Conservation (phyloP, 2,888 invertebrate genomes). For the Pandemis heparana region DNA sequence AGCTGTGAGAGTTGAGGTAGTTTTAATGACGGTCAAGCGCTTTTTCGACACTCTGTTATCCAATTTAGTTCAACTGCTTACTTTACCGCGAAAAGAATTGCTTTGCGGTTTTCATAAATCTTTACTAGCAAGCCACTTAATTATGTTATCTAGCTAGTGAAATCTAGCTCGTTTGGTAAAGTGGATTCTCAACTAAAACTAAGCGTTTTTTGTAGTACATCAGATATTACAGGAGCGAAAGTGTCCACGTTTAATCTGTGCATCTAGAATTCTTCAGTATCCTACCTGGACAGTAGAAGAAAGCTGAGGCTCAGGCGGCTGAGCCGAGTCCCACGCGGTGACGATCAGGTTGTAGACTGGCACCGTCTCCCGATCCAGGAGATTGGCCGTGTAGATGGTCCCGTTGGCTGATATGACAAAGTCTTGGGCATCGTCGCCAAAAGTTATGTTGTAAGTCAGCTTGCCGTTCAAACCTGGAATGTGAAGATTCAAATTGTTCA, state of each 20-base stretch:
- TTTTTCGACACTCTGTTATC: background rate
- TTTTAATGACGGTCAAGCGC: conserved; percentile 14
- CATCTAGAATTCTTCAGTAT: background rate
- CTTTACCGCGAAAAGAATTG: background rate
- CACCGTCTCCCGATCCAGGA: conserved; percentile 93
- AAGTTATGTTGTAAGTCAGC: conserved; percentile 92
- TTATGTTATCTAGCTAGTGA: background rate
- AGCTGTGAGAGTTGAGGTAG: conserved; percentile 28
- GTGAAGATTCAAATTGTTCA: background rate
- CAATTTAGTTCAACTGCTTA: background rate
- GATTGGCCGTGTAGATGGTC: conserved; percentile 90
- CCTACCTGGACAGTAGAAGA: conserved; percentile 94
- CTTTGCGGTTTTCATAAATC: background rate
- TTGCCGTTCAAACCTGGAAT: conserved; percentile 93
- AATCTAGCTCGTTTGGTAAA: background rate
- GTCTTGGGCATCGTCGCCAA: conserved; percentile 92
- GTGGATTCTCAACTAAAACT: background rate
- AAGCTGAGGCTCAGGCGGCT: conserved; percentile 89
- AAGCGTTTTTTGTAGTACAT: too few species aligned
- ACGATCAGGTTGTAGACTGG: conserved; percentile 94
- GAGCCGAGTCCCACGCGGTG: conserved; percentile 94
- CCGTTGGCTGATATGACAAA: conserved; percentile 94
- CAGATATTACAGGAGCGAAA: too few species aligned
- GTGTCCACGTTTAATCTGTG: too few species aligned
- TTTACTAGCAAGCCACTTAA: background rate